Conservation (phyloP, 2,113 vertebrate genomes). For the Patagioenas fasciata region DNA sequence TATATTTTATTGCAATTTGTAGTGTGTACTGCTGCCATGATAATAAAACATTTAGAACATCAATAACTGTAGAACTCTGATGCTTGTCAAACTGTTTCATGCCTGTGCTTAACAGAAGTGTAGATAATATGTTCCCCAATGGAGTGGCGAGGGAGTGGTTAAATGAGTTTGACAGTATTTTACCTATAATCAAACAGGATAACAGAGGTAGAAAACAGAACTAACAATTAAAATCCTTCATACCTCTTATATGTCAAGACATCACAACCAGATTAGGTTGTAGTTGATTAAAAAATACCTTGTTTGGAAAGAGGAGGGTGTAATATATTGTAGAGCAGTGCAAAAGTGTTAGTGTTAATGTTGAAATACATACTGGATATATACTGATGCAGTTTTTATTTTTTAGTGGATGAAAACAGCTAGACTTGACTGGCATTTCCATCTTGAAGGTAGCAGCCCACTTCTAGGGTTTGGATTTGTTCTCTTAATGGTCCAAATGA, state of each 20-base stretch:
- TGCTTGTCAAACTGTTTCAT: neutral
- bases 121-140: neutral
- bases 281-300: neutral
- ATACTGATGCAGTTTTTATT: neutral
- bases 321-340: neutral
- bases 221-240: neutral
- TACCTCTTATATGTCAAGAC: neutral
- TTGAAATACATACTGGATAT: neutral
- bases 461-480: neutral
- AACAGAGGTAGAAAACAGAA: neutral
- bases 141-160: neutral
- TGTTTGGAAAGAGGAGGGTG: neutral
- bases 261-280: neutral
- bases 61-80: neutral
- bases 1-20: neutral
- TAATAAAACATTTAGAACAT: neutral
- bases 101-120: neutral
- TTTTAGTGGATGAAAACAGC: neutral
- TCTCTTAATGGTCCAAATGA: neutral
- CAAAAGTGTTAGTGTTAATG: neutral
- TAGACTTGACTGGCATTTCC: neutral
- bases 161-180: neutral
- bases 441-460: neutral
- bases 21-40: neutral
- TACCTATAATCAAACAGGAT: neutral